Conservation (phyloP, 2,113 vertebrate genomes). For the Helogale parvula region DNA sequence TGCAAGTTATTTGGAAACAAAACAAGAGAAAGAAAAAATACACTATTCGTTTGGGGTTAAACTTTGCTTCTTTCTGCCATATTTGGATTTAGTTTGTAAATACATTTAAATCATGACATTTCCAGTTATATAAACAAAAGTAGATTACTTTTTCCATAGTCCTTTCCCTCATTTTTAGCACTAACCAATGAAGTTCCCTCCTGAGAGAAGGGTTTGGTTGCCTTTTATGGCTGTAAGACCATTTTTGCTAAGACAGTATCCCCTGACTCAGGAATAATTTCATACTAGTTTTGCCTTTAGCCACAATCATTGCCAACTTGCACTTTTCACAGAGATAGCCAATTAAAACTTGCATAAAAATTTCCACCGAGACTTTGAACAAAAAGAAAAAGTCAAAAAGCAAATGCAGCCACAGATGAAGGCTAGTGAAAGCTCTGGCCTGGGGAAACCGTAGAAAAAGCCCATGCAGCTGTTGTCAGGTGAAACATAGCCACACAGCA, state of each 20-base stretch:
- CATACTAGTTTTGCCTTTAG: slow-evolving; percentile 78
- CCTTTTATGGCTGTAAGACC: slow-evolving; percentile 57
- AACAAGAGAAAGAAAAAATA: slow-evolving; percentile 38
- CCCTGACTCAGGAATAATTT: slow-evolving; percentile 75
- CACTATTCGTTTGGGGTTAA: background rate
- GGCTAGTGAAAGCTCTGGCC: slow-evolving; percentile 70
- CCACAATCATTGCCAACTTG: slow-evolving; percentile 82
- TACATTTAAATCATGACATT: slow-evolving; percentile 51
- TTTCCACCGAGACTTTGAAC: slow-evolving; percentile 78
- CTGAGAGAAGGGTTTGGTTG: background rate
- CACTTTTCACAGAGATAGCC: slow-evolving; percentile 66
- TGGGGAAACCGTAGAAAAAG: slow-evolving; percentile 46
- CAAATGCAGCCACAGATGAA: slow-evolving; percentile 72
- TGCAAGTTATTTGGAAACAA: slow-evolving; percentile 41
- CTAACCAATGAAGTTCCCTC: slow-evolving; percentile 27
- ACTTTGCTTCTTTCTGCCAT: slow-evolving; percentile 31
- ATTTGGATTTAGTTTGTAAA: slow-evolving; percentile 29
- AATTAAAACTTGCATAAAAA: slow-evolving; percentile 83
- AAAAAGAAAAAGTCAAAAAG: slow-evolving; percentile 77
- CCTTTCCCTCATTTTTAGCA: slow-evolving; percentile 22
- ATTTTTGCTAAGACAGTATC: slow-evolving; percentile 78
- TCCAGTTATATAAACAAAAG: slow-evolving; percentile 47
- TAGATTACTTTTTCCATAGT: slow-evolving; percentile 8
- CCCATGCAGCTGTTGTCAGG: slow-evolving; percentile 67
- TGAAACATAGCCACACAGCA: slow-evolving; percentile 61